A percentile compares a stretch with the other conserved stretches of the same genome.
Evolutionary conservation across 2,113 vertebrate genomes (phyloP).

Genomic region (Periophthalmodon schlosseri): DNA sequence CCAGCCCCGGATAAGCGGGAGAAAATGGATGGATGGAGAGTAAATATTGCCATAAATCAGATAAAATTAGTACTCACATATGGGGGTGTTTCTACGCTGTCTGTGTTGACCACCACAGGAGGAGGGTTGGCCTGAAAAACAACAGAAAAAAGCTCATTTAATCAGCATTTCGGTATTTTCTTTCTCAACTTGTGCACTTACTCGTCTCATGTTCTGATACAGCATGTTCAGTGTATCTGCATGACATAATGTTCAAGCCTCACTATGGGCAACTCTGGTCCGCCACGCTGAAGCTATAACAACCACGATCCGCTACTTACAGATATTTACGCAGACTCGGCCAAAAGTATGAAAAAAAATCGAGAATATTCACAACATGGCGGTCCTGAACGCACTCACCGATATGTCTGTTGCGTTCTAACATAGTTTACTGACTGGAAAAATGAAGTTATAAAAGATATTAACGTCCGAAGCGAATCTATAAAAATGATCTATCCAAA

Average conservation of each 20-base stretch:
- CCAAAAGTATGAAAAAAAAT: background rate
- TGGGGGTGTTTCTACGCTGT: slow-evolving; percentile 87
- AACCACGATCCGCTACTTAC: background rate
- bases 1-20: too few species aligned
- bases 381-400: background rate
- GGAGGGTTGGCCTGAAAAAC: slow-evolving; percentile 92
- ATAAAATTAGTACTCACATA: slow-evolving; percentile 82
- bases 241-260: slow-evolving; percentile 70
- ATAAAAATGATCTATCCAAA: slow-evolving; percentile 1
- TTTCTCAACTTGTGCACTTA: slow-evolving; percentile 54
- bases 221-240: slow-evolving; percentile 55
- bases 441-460: too few species aligned
- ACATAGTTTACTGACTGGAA: too few species aligned
- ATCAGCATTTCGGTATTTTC: background rate
- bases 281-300: slow-evolving; percentile 21
- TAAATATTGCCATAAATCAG: too few species aligned
- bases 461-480: too few species aligned
- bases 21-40: too few species aligned
- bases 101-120: slow-evolving; percentile 94
- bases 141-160: slow-evolving; percentile 1
- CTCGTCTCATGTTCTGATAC: slow-evolving; percentile 76
- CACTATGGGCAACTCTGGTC: slow-evolving; percentile 35
- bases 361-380: background rate
- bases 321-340: background rate
- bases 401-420: background rate